These are phyloP conservation scores for Capitulum mitella DNA, from an alignment of 2,888 invertebrate species.

Conservation along the genomic window DNA sequence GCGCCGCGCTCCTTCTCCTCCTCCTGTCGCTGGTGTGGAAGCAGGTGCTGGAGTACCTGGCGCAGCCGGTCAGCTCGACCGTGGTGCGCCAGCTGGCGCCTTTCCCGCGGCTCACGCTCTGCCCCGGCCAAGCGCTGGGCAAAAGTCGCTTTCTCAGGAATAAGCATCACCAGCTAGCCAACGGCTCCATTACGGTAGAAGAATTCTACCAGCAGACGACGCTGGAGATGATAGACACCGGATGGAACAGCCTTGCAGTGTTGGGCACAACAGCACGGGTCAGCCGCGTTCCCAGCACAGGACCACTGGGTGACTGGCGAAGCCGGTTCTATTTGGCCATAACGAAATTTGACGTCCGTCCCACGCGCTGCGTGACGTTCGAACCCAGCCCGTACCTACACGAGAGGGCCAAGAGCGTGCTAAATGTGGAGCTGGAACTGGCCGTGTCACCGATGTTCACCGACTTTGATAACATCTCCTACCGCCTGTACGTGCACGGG, in stretches of 20 bases:
- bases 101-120: not conserved
- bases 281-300: not conserved
- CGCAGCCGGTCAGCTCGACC: slow-evolving; percentile 26
- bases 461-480: not conserved
- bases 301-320: not conserved
- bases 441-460: not conserved
- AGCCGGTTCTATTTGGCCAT: not conserved
- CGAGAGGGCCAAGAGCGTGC: not conserved
- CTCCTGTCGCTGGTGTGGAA: not conserved
- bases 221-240: not conserved
- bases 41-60: not conserved
- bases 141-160: not conserved
- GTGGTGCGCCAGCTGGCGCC: not conserved
- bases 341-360: not conserved
- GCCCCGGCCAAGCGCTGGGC: not conserved
- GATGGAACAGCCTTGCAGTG: not conserved
- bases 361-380: not conserved
- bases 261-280: not conserved
- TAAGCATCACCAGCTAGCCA: not conserved
- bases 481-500: not conserved
- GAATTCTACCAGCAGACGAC: not conserved
- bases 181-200: not conserved
- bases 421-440: not conserved
- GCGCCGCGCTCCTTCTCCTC: not conserved
- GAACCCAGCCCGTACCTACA: not conserved